Base-by-base conservation (phyloP, 2,888 invertebrate species). In the Dichetophora obliterata region DNA sequence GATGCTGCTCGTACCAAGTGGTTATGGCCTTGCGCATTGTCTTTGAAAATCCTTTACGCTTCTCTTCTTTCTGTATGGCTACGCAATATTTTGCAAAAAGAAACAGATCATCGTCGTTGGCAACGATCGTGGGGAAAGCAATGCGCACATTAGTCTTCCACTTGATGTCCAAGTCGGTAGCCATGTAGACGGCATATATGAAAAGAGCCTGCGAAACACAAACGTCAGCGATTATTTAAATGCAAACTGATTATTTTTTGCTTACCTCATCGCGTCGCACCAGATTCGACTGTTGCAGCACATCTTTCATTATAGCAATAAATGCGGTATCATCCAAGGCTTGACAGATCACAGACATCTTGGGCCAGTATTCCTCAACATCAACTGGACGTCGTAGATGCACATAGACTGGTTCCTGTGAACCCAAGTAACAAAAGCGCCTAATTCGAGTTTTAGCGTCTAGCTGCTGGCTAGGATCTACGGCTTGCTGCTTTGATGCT, bases 221-320 rank as follows among this genome's bases (percentile, higher is more conserved):
- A 37, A 6, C 31, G 5, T 22, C 34, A 65, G 14, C n/a, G 4
- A n/a, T 2, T 9, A 37, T 50, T 14, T 59, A 2, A 27, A 27
- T 24, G 16, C 27, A 59, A 11, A 57, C 3, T 57, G 14, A 4
- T n/a, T 1, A 2, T 3, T 52, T 16, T 27, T 19, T 19, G 78
- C 80, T 82, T 77, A 86, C 86, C 82, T 89, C 89, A 82, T 89
- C 88, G 31, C 76, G 82, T 1, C 89, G 85, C 22, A 86, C 84
- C 52, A 86, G 75, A 61, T 74, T 77, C 4, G 70, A 34, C 14
- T 78, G 63, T 6, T 81, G 77, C 24, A 86, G 75, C 5, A 83
- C 68, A 3, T 81, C 76, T 24, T 9, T 70, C 54, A 85, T 77
- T 16, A 84, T 82, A 1, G 79, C 75, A 0, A 84, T 11, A 68